Percentiles rank a stretch among this genome's conserved stretches.
Conservation (phyloP, 30 jellyfish, hydroid and myxozoan species). For the Phacellophora camtschatica region DNA sequence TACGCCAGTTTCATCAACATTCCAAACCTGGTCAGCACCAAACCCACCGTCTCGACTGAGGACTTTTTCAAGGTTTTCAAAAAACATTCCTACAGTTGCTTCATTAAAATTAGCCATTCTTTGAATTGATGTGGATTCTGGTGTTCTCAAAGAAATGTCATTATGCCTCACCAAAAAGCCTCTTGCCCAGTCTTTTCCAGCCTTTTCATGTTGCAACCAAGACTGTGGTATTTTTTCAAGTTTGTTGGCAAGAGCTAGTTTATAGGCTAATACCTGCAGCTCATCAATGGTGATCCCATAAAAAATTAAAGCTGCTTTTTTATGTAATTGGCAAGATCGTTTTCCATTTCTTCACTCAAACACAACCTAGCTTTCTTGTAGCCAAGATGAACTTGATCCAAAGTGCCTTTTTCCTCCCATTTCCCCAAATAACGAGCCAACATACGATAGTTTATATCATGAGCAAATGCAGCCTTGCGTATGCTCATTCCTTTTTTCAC, state of each 20-base stretch:
- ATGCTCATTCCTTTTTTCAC: conserved; percentile 27
- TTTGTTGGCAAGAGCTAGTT: conserved; percentile 2
- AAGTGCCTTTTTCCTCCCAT: not conserved
- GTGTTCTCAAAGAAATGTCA: conserved; percentile 27
- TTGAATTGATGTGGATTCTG: conserved; percentile 43
- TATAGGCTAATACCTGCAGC: conserved; percentile 27
- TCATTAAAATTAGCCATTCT: conserved; percentile 30
- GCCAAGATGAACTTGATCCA: conserved; percentile 8
- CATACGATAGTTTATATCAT: conserved; percentile 10
- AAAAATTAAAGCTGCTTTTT: conserved; percentile 30
- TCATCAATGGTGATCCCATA: conserved; percentile 29
- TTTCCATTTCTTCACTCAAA: not conserved
- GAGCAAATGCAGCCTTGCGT: not conserved
- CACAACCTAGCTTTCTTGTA: not conserved
- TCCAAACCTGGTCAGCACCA: conserved; percentile 23
- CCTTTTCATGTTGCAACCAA: conserved; percentile 16
- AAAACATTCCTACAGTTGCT: conserved; percentile 5
- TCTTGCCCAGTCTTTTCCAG: conserved; percentile 45
- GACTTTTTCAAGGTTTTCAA: conserved; percentile 3
- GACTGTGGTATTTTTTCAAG: conserved; percentile 10
- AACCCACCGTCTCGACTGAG: conserved; percentile 1
- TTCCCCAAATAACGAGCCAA: not conserved
- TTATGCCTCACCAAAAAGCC: conserved; percentile 19
- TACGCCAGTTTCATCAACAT: conserved; percentile 46
- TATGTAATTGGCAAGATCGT: conserved; percentile 1